Percentiles rank a stretch among this genome's conserved stretches.
Evolutionary conservation across 2,888 invertebrate genomes (phyloP).

Genomic region (Sphecodes monilicornis): DNA sequence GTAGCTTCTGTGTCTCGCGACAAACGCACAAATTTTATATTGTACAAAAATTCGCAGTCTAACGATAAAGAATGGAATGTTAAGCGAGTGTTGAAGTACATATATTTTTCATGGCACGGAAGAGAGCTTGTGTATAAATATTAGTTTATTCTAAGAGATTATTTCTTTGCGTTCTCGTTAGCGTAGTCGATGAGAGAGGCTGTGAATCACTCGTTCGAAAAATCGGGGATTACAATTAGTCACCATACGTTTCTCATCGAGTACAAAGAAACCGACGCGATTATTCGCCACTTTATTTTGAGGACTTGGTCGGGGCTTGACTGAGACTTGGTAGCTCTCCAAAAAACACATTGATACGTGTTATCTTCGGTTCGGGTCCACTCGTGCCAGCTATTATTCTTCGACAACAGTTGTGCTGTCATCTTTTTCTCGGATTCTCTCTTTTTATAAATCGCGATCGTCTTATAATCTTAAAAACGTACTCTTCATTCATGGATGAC

Average conservation of each 20-base stretch:
- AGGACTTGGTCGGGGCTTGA: neutral
- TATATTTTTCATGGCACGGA: neutral
- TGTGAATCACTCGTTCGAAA: neutral
- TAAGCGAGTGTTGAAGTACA: too few relatives aligned
- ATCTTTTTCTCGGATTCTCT: neutral
- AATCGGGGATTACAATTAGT: constrained; percentile 15
- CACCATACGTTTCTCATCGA: constrained; percentile 16
- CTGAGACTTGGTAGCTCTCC: constrained; percentile 50
- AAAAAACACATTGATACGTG: constrained; percentile 30
- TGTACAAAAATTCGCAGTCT: too few relatives aligned
- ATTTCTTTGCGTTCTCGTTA: neutral
- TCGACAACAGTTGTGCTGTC: neutral
- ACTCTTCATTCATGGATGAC: neutral
- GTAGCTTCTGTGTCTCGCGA: too few relatives aligned
- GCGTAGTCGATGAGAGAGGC: neutral
- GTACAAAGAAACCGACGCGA: constrained; percentile 16
- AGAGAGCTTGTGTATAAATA: neutral
- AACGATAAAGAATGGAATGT: too few relatives aligned
- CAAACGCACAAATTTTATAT: too few relatives aligned
- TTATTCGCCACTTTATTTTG: constrained; percentile 31
- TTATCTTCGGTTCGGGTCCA: constrained; percentile 40
- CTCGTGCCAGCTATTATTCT: neutral
- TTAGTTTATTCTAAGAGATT: neutral
- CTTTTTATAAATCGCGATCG: neutral
- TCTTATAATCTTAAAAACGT: neutral